Percentiles rank a stretch among this genome's conserved stretches.
These are phyloP conservation scores for Calephelis perditalis DNA, from an alignment of 2,888 invertebrate genomes.

Conservation along the genomic window DNA sequence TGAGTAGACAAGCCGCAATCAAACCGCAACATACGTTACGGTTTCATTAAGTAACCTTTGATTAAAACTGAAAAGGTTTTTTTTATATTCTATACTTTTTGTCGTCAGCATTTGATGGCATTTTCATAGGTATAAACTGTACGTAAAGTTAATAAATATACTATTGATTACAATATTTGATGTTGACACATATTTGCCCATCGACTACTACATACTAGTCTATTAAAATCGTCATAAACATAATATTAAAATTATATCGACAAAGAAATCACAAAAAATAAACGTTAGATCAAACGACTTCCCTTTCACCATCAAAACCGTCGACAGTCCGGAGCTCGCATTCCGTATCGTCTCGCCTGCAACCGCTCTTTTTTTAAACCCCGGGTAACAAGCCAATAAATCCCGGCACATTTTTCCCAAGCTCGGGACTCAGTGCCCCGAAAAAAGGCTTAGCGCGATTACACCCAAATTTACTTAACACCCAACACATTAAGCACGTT, in stretches of 20 bases:
- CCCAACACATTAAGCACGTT: conserved; percentile 66
- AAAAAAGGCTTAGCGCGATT: conserved; percentile 73
- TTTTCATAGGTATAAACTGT: no score
- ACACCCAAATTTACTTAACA: conserved; percentile 79
- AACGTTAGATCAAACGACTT: conserved; percentile 50
- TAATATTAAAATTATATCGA: no score
- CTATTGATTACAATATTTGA: no score
- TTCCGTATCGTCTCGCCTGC: conserved; percentile 57
- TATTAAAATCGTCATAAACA: no score
- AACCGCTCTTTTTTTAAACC: conserved; percentile 68
- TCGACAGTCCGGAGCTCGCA: conserved; percentile 46
- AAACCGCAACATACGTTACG: neutral
- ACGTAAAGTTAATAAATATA: no score
- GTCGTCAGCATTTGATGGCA: no score
- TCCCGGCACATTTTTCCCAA: conserved; percentile 68
- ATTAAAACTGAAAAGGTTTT: neutral
- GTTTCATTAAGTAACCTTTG: conserved; percentile 2
- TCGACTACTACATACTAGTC: no score
- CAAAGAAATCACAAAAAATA: conserved; percentile 29
- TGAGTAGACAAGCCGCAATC: conserved; percentile 9
- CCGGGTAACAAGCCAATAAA: conserved; percentile 77
- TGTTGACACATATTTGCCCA: no score
- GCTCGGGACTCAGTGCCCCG: conserved; percentile 44
- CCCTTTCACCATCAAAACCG: conserved; percentile 55
- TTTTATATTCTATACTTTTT: no score